phyloP scores from a whole-genome alignment of 2,888 invertebrate species.

The Caenorhabditis zanzibari region DNA sequence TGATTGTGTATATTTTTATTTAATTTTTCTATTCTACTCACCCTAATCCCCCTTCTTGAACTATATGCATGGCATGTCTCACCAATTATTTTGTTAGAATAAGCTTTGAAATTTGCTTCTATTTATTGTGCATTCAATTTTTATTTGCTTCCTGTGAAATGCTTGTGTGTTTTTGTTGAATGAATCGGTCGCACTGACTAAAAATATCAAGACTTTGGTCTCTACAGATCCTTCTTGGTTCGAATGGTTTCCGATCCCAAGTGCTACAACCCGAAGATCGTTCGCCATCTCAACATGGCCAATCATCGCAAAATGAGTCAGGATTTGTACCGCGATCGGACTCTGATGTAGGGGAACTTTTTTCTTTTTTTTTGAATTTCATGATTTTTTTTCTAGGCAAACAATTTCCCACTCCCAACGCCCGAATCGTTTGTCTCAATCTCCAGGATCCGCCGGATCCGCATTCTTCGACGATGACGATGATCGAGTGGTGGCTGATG shows the following conservation, averaged over 20 bases:
- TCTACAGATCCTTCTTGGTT: slow-evolving; percentile 90
- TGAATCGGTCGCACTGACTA: slow-evolving; percentile 44
- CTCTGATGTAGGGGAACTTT: slow-evolving; percentile 79
- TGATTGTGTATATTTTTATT: slow-evolving; percentile 19
- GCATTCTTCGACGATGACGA: slow-evolving; percentile 74
- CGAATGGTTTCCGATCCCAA: slow-evolving; percentile 95
- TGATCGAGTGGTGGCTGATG: slow-evolving; percentile 70
- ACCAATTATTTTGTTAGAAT: background rate
- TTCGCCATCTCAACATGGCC: slow-evolving; percentile 84
- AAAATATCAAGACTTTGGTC: background rate
- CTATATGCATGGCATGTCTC: slow-evolving; percentile 20
- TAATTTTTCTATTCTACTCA: slow-evolving; percentile 5
- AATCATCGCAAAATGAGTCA: slow-evolving; percentile 84
- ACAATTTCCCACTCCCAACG: slow-evolving; percentile 71
- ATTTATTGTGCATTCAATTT: slow-evolving; percentile 8
- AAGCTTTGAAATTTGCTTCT: background rate
- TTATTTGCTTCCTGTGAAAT: slow-evolving; percentile 41
- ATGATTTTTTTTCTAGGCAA: slow-evolving; percentile 60
- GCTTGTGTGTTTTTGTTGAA: slow-evolving; percentile 37
- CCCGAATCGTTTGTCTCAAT: slow-evolving; percentile 56
- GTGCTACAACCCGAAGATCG: slow-evolving; percentile 93
- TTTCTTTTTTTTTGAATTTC: background rate
- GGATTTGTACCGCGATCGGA: slow-evolving; percentile 82
- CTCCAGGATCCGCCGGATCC: slow-evolving; percentile 49
- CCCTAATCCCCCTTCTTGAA: background rate